Evolutionary conservation across 2,888 invertebrate species (phyloP), one percentile per base, ranked within the genome.

Genomic region (Zhuqinia jingwanae): DNA sequence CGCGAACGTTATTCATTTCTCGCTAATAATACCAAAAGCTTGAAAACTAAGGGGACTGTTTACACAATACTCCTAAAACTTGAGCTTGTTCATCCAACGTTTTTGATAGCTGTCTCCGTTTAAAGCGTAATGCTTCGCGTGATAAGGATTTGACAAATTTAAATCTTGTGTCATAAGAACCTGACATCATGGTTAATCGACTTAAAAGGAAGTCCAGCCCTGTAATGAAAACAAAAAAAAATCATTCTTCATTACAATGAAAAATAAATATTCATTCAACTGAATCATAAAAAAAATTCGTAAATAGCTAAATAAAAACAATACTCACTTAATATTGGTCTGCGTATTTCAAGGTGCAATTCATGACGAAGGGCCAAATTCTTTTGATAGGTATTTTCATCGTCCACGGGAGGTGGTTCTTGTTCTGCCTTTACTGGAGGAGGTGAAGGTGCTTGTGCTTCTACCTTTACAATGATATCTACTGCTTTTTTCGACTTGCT

Each of bases 121-220:
- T 96, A 92, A 96, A 96, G 91, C 96, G 93, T 91, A 95, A 93
- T 65, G 96, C 95, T 93, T 96, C 96, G 63, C 85, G 89, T 63
- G 88, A 90, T 82, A 91, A 87, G 30, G 83, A 79, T 85, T 88
- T 89, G 50, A 91, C 83, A 86, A 91, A 90, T 17, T 90, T 89
- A 77, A 88, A 86, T 85, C 89, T 89, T 56, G 89, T 90, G 20
- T 88, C 87, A 56, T 88, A 87, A 15, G 90, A 88, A 30, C 91
- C 91, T 65, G 87, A 87, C 45, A 91, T 80, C 65, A 87, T 75
- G n/a, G 89, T 85, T 27, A 91, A 65, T 30, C 90, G 88, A 13
- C 80, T 70, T 17, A 90, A 86, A 58, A 91, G 78, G 73, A 88
- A 50, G 30, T 91, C 91, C 88, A 88, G 58, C 36, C 90, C 91